A percentile compares a stretch with the other conserved stretches of the same genome.
phyloP scores from a whole-genome alignment of 2,797 vertebrate species.

The Acipenser ruthenus region DNA sequence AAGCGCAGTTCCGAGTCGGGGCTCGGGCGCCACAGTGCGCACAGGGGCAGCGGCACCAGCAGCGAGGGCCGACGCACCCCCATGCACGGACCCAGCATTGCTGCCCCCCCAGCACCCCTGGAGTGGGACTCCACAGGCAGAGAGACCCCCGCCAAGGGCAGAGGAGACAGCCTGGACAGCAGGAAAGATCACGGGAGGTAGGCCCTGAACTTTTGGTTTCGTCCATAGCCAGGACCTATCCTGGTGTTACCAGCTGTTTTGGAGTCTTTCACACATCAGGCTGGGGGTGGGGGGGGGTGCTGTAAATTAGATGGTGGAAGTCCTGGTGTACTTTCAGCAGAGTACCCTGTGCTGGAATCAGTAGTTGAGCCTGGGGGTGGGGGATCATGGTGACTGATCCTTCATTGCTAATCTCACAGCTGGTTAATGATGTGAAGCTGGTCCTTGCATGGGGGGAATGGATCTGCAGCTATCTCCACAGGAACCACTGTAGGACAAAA shows the following conservation, averaged over 20 bases:
- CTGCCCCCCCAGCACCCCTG: constrained; percentile 10
- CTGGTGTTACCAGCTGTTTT: not conserved
- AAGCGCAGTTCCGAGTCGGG: constrained; percentile 52
- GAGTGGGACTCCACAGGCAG: constrained; percentile 23
- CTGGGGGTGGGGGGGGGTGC: too few species aligned
- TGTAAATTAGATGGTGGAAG: too few species aligned
- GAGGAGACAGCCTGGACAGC: constrained; percentile 40
- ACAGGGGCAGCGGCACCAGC: constrained; percentile 29
- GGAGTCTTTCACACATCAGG: not conserved
- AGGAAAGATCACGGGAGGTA: constrained; percentile 53
- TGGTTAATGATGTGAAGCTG: not conserved
- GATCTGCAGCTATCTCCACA: not conserved
- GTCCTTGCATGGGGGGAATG: not conserved
- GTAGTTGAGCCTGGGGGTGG: too few species aligned
- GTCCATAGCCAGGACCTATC: not conserved
- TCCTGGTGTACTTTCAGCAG: not conserved
- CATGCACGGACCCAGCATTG: constrained; percentile 8
- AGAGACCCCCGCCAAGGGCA: constrained; percentile 23
- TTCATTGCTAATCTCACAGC: not conserved
- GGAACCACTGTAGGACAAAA: not conserved
- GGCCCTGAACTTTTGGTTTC: not conserved
- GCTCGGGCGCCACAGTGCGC: constrained; percentile 23
- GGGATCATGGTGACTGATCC: not conserved
- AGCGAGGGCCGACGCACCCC: constrained; percentile 37
- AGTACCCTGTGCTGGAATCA: not conserved